Evolutionary conservation across 2,113 vertebrate species (phyloP).

Genomic region (Chiloscyllium plagiosum): DNA sequence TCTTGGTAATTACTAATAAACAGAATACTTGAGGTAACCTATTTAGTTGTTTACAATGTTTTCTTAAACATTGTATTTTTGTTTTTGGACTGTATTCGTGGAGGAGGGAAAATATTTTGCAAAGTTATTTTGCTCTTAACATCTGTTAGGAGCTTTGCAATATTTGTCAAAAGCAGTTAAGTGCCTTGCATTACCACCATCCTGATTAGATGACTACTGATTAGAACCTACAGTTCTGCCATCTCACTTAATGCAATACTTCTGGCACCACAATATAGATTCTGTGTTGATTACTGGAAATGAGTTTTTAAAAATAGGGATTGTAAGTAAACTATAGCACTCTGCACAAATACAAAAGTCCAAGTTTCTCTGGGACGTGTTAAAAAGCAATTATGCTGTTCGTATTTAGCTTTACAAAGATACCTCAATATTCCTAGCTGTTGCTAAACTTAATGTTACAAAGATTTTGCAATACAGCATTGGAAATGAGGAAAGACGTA

Average conservation of each 20-base stretch:
- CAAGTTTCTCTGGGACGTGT: neutral
- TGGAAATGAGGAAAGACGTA: neutral
- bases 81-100: neutral
- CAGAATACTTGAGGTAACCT: neutral
- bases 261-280: neutral
- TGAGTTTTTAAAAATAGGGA: neutral
- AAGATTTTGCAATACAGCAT: neutral
- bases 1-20: neutral
- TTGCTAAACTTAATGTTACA: neutral
- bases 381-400: neutral
- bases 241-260: neutral
- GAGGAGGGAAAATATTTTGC: neutral
- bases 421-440: neutral
- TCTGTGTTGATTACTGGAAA: neutral
- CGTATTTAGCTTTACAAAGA: neutral
- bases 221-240: neutral
- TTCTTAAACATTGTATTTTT: neutral
- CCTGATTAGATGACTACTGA: too few relatives aligned
- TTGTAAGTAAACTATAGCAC: neutral
- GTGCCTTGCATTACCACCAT: neutral
- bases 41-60: neutral
- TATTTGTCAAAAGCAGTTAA: neutral
- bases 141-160: neutral
- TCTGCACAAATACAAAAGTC: neutral
- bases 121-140: neutral